phyloP scores from a whole-genome alignment of 2,113 vertebrate genomes.

The Pitta sordida region DNA sequence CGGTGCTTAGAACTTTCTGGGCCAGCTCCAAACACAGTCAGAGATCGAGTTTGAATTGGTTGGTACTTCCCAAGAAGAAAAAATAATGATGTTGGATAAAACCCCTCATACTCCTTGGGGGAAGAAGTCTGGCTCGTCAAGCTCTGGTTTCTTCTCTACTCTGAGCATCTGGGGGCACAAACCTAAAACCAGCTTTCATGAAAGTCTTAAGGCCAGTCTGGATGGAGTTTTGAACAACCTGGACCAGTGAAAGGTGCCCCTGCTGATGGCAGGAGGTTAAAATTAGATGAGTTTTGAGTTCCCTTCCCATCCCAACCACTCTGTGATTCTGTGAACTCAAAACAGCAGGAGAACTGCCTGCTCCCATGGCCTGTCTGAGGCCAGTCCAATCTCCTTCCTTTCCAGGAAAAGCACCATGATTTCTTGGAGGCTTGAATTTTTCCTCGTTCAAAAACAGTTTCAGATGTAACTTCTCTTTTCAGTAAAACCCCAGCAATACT shows the following conservation, averaged over 20 bases:
- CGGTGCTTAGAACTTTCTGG: not conserved
- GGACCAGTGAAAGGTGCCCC: not conserved
- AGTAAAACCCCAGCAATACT: not conserved
- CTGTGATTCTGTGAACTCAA: not conserved
- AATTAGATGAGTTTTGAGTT: not conserved
- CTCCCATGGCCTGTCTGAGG: not conserved
- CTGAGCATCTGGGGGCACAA: not conserved
- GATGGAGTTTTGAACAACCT: not conserved
- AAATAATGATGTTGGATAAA: not conserved
- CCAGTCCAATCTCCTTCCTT: not conserved
- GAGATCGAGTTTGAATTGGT: not conserved
- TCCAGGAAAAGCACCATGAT: not conserved
- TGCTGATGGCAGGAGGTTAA: not conserved
- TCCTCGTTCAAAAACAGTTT: not conserved
- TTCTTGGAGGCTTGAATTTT: not conserved
- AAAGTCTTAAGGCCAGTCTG: not conserved
- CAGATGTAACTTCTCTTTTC: not conserved
- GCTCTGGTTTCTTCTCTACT: not conserved
- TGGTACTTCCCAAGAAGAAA: not conserved
- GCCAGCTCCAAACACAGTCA: not conserved
- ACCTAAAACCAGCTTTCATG: not conserved
- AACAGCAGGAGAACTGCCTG: not conserved
- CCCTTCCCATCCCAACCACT: not conserved
- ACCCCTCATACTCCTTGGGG: not conserved
- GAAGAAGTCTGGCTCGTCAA: not conserved